phyloP scores from a whole-genome alignment of 2,113 vertebrate species.

The Actenoides hombroni region DNA sequence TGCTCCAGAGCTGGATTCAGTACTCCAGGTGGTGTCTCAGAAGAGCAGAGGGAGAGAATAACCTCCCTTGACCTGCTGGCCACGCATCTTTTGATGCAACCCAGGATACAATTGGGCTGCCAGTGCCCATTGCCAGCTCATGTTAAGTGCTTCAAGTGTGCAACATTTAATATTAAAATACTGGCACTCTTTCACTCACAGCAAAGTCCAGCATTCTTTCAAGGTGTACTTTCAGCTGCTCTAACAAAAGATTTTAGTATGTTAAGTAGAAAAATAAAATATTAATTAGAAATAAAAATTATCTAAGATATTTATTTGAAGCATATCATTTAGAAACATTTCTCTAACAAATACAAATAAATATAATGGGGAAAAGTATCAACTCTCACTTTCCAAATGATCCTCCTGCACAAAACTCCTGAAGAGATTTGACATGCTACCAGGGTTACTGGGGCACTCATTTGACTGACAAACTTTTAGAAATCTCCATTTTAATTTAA shows the following conservation, averaged over 20 bases:
- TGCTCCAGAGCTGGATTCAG: too few species aligned
- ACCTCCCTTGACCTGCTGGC: too few species aligned
- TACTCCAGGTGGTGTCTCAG: too few species aligned
- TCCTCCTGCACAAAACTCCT: background rate
- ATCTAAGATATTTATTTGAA: background rate
- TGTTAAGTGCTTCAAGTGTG: too few species aligned
- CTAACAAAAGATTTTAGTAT: background rate
- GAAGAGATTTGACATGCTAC: background rate
- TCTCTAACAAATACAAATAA: background rate
- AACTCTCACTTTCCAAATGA: background rate
- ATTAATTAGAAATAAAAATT: background rate
- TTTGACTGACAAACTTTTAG: background rate
- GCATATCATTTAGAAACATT: background rate
- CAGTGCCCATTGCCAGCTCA: too few species aligned
- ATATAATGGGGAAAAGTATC: background rate
- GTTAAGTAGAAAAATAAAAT: background rate
- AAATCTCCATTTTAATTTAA: constrained; percentile 28
- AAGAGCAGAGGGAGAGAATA: too few species aligned
- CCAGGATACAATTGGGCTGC: too few species aligned
- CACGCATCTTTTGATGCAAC: too few species aligned
- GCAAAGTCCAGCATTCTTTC: background rate
- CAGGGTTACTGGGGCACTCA: background rate
- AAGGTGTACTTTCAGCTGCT: background rate
- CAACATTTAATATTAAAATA: background rate
- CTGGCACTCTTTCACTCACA: background rate